Percentiles rank a stretch among this genome's conserved stretches.
Evolutionary conservation across 2,888 invertebrate species (phyloP).

Genomic region (Acrobasis repandana): DNA sequence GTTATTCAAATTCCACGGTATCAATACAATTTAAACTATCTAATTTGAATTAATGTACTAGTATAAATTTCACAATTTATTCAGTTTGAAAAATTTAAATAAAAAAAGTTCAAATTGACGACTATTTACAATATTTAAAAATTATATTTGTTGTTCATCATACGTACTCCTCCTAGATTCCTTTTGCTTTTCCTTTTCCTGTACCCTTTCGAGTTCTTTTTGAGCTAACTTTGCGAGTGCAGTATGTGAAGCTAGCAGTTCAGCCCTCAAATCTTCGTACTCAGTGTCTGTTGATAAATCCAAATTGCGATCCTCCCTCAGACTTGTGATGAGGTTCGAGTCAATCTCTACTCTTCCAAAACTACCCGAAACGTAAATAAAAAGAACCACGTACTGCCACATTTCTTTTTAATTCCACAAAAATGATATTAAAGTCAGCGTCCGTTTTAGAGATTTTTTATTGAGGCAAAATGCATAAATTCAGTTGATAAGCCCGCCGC

Average conservation of each 20-base stretch:
- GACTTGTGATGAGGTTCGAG: slow-evolving; percentile 44
- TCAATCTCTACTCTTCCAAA: slow-evolving; percentile 30
- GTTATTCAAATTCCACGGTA: too few relatives aligned
- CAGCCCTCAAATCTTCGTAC: slow-evolving; percentile 72
- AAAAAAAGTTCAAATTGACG: too few relatives aligned
- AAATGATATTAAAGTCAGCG: slow-evolving; percentile 28
- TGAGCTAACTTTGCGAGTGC: slow-evolving; percentile 53
- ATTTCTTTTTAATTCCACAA: slow-evolving; percentile 43
- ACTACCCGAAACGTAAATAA: slow-evolving; percentile 42
- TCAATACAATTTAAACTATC: too few relatives aligned
- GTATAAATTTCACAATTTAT: too few relatives aligned
- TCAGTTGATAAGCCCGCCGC: slow-evolving; percentile 52
- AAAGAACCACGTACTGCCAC: slow-evolving; percentile 45
- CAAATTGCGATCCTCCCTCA: slow-evolving; percentile 60
- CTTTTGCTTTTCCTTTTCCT: not conserved
- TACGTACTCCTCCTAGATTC: slow-evolving; percentile 41
- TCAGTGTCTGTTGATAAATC: slow-evolving; percentile 70
- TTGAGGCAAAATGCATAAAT: slow-evolving; percentile 59
- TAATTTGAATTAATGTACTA: too few relatives aligned
- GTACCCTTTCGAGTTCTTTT: not conserved
- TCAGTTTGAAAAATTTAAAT: too few relatives aligned
- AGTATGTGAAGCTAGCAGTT: slow-evolving; percentile 67
- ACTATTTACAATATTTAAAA: too few relatives aligned
- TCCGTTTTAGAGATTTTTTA: slow-evolving; percentile 51
- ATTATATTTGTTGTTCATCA: not conserved